A percentile compares a stretch with the other conserved stretches of the same genome.
These are phyloP conservation scores for Triplophysa dalaica DNA, from an alignment of 2,113 vertebrate species.

Conservation along the genomic window DNA sequence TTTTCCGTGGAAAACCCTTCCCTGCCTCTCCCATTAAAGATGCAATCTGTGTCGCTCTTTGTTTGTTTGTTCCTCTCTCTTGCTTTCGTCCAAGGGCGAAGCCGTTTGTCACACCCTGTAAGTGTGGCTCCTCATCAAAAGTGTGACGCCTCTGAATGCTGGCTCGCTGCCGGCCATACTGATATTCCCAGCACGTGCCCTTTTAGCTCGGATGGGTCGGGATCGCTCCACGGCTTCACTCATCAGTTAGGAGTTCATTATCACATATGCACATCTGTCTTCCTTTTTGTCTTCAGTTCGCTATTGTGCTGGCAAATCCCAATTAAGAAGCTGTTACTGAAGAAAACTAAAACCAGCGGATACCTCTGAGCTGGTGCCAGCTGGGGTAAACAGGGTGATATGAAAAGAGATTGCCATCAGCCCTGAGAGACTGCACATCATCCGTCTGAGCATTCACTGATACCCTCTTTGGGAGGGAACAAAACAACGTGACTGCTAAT, in stretches of 20 bases:
- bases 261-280: constrained; percentile 50
- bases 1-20: constrained; percentile 37
- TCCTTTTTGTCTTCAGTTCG: constrained; percentile 41
- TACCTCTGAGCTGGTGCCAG: constrained; percentile 44
- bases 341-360: constrained; percentile 35
- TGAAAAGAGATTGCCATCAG: constrained; percentile 46
- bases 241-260: constrained; percentile 53
- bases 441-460: constrained; percentile 42
- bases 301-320: constrained; percentile 41
- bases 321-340: constrained; percentile 42
- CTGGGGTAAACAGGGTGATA: constrained; percentile 41
- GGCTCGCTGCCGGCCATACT: constrained; percentile 25
- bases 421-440: constrained; percentile 33
- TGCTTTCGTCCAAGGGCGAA: constrained; percentile 50
- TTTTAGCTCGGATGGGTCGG: constrained; percentile 12
- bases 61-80: constrained; percentile 43
- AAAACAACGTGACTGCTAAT: constrained; percentile 31
- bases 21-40: constrained; percentile 54
- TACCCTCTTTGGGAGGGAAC: constrained; percentile 26
- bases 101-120: constrained; percentile 42
- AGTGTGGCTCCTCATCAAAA: constrained; percentile 29
- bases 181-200: constrained; percentile 42
- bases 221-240: constrained; percentile 26
- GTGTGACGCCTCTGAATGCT: constrained; percentile 24
- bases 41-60: constrained; percentile 54